Evolutionary conservation across 2,888 invertebrate species (phyloP).

Genomic region (Netelia inedita): DNA sequence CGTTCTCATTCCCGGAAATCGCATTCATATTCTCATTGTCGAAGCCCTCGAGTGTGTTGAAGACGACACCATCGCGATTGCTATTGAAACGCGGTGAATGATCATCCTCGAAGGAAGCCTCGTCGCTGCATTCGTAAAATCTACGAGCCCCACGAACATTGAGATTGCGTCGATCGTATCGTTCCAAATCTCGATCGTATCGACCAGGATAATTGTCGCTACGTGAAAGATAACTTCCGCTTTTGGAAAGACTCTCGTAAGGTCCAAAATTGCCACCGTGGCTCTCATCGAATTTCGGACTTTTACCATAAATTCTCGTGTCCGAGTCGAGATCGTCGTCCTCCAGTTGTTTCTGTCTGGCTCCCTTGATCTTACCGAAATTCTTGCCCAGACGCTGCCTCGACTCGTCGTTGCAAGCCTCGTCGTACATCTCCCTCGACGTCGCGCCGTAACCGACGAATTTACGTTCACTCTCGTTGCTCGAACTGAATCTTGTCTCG

Average conservation of each 20-base stretch:
- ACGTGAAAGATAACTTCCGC: conserved; percentile 64
- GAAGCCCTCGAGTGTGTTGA: conserved; percentile 83
- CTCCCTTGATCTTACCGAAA: conserved; percentile 79
- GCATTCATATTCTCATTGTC: conserved; percentile 73
- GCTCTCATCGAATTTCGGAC: conserved; percentile 83
- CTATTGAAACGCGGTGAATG: conserved; percentile 32
- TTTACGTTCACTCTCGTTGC: conserved; percentile 80
- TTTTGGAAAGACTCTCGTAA: conserved; percentile 66
- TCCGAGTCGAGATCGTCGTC: conserved; percentile 81
- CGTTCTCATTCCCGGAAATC: conserved; percentile 34
- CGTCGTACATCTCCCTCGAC: conserved; percentile 79
- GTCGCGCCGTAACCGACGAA: conserved; percentile 73
- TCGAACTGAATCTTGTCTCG: conserved; percentile 79
- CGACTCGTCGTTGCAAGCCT: conserved; percentile 72
- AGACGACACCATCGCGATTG: conserved; percentile 79
- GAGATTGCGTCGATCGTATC: conserved; percentile 74
- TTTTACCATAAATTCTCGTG: conserved; percentile 82
- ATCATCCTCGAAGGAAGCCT: conserved; percentile 76
- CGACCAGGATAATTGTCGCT: conserved; percentile 56
- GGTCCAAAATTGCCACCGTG: conserved; percentile 73
- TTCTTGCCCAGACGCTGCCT: conserved; percentile 74
- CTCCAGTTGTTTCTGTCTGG: conserved; percentile 81
- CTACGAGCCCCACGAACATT: conserved; percentile 72
- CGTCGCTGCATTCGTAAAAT: conserved; percentile 75
- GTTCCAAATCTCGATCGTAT: conserved; percentile 57